Conservation (phyloP, 2,888 invertebrate genomes). For the Dinocampus coccinellae region DNA sequence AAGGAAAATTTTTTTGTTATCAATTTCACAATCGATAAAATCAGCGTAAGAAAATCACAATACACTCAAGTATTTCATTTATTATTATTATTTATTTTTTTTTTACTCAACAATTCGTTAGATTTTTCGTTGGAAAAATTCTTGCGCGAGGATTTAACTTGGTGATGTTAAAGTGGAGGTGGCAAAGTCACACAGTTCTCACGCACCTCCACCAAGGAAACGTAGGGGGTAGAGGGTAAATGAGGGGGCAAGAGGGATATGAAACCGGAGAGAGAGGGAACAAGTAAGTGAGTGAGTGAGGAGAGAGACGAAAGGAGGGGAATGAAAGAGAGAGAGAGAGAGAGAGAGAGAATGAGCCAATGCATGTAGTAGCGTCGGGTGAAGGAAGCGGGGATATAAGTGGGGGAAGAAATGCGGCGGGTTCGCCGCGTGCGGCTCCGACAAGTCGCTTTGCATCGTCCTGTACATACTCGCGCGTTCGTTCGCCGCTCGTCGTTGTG, state of each 20-base stretch:
- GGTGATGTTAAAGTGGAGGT: not conserved
- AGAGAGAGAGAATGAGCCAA: constrained; percentile 10
- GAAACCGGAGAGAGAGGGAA: not conserved
- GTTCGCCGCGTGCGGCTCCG: constrained; percentile 26
- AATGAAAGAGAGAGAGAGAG: not conserved
- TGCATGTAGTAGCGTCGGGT: constrained; percentile 34
- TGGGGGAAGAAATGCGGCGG: constrained; percentile 15
- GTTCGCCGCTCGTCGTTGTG: constrained; percentile 31
- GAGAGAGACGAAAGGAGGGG: too few species aligned
- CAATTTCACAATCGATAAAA: too few species aligned
- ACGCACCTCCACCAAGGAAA: constrained; percentile 34
- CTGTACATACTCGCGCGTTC: constrained; percentile 24
- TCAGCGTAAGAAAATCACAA: too few species aligned
- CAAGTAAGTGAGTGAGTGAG: not conserved
- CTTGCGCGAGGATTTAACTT: not conserved
- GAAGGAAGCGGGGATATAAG: constrained; percentile 28
- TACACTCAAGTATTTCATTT: too few species aligned
- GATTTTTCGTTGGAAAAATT: constrained; percentile 3
- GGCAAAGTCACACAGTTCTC: constrained; percentile 37
- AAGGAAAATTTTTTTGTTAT: too few species aligned
- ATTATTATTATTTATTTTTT: too few species aligned
- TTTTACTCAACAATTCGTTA: not conserved
- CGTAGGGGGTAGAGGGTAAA: not conserved
- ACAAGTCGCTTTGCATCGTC: constrained; percentile 52
- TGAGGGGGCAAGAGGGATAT: not conserved